Evolutionary conservation across 2,113 vertebrate genomes (phyloP).

Genomic region (Bungarus multicinctus): DNA sequence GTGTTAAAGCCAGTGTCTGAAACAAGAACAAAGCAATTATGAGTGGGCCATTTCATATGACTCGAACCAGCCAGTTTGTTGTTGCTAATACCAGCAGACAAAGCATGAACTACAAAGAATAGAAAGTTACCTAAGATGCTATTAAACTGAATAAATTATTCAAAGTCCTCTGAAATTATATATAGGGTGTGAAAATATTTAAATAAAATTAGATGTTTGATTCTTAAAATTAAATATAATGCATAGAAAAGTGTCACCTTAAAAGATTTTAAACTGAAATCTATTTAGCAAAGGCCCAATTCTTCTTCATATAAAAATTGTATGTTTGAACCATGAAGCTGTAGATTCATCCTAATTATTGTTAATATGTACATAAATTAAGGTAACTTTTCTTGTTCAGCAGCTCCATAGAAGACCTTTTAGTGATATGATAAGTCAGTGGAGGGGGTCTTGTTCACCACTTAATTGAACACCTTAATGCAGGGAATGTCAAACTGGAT

Average conservation of each 20-base stretch:
- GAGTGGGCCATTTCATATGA: neutral
- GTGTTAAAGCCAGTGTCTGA: neutral
- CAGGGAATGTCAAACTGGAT: too few relatives aligned
- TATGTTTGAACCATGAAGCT: neutral
- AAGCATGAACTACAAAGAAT: neutral
- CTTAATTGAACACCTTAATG: neutral
- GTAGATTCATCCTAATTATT: neutral
- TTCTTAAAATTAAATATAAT: constrained; percentile 6
- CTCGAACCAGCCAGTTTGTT: neutral
- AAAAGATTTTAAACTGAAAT: neutral
- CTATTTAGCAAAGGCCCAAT: fast-evolving
- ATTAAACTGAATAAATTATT: constrained; percentile 4
- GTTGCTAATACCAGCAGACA: neutral
- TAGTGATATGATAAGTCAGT: neutral
- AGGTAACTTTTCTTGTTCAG: neutral
- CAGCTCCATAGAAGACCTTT: neutral
- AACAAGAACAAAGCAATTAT: neutral
- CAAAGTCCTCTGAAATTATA: constrained; percentile 13
- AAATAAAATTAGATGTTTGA: constrained; percentile 30
- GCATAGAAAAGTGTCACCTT: neutral
- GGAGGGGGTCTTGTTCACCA: neutral
- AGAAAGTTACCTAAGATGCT: constrained; percentile 20
- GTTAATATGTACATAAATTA: neutral
- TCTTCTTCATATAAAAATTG: neutral
- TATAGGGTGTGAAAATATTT: constrained; percentile 25